phyloP scores from a whole-genome alignment of 2,797 vertebrate genomes.

The Spinus olivaceus region DNA sequence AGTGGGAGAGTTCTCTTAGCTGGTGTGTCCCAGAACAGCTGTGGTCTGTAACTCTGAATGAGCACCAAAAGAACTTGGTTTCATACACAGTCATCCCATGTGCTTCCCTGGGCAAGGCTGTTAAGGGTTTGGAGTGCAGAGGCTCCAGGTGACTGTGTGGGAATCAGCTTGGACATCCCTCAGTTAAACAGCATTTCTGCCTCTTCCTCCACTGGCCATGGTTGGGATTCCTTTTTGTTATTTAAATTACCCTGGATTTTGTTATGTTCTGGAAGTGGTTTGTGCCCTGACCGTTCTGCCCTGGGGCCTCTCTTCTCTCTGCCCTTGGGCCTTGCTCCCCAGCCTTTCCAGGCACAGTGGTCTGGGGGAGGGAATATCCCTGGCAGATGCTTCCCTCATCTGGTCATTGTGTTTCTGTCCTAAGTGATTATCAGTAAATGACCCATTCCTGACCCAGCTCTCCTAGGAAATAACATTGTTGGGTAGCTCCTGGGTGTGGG shows the following conservation, averaged over 20 bases:
- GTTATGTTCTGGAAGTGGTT: not conserved
- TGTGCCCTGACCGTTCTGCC: not conserved
- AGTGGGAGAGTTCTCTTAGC: not conserved
- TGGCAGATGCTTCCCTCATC: constrained; percentile 56
- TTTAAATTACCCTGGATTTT: constrained; percentile 2
- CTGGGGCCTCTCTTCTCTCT: not conserved
- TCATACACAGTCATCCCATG: rapidly evolving
- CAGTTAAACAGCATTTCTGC: not conserved
- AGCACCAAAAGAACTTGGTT: not conserved
- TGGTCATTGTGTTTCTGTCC: constrained; percentile 59
- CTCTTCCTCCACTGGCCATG: not conserved
- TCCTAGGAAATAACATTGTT: constrained; percentile 7
- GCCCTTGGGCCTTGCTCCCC: not conserved
- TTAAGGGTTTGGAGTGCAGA: not conserved
- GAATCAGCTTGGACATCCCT: not conserved
- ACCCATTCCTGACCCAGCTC: constrained; percentile 47
- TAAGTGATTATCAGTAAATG: constrained; percentile 53
- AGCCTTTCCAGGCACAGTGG: not conserved
- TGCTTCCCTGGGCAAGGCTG: not conserved
- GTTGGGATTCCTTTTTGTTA: constrained; percentile 16
- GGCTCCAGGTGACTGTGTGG: not conserved
- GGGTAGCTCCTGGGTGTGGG: not conserved
- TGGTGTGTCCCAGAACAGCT: not conserved
- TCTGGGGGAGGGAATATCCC: constrained; percentile 28
- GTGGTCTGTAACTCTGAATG: not conserved